Base-by-base conservation (phyloP, 2,888 invertebrate species). In the Apantesis nais region DNA sequence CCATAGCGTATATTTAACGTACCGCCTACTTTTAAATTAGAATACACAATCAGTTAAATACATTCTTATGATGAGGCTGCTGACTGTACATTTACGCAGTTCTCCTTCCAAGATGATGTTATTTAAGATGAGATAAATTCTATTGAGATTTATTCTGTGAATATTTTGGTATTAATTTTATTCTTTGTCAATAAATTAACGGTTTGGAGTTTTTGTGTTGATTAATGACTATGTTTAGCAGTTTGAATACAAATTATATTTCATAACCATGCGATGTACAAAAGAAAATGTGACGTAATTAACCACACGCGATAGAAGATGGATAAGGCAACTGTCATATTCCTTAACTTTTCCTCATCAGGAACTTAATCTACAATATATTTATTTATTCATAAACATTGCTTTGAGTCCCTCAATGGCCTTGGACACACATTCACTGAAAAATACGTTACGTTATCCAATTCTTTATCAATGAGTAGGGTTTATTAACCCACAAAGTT, bases 121-220 rank as follows among this genome's bases (percentile, higher is more conserved):
- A 93, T 93, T 92, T 91, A 93, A 91, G 91, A 93, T 91, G 90
- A 90, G 91, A 93, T 92, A 90, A 91, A 91, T 93, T 93, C 93
- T 92, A 93, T 93, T 93, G 85, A 93, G 92, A 94, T 94, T 93
- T 93, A 94, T 94, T 89, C 88, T 88, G 90, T 90, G 89, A 91
- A 91, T 86, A 90, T 86, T 83, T 89, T 88, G 79, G 84, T 87
- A 86, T 88, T 88, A 86, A 89, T 90, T 90, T 89, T 83, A 77
- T 88, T 86, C 83, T 86, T 88, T 86, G 88, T 87, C 88, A 90
- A 92, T 89, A 92, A 91, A 91, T 91, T 89, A 88, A 83, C 80
- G 80, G 78, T 77, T 89, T 84, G 78, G 74, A 80, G 86, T 86
- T 85, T 77, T 78, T 75, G 74, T 72, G 66, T 81, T 88, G 86